Percentiles rank a stretch among this genome's conserved stretches.
phyloP scores from a whole-genome alignment of 2,888 invertebrate species.

The Temnothorax unifasciatus region DNA sequence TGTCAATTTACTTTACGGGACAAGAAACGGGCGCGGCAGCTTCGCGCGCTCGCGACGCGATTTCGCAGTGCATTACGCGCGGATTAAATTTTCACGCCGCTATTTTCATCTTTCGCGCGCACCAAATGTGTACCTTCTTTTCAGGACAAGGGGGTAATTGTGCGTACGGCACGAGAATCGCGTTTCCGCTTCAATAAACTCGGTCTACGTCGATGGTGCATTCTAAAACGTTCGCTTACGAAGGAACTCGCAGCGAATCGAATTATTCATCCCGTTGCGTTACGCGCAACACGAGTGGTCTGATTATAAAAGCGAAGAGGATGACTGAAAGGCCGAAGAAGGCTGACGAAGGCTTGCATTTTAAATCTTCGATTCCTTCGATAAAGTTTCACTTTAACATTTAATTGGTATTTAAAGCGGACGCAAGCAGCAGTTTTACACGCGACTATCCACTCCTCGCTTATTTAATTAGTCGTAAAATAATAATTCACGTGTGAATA shows the following conservation, averaged over 20 bases:
- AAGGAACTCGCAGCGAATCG: slow-evolving; percentile 59
- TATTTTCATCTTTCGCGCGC: slow-evolving; percentile 58
- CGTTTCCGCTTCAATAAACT: slow-evolving; percentile 51
- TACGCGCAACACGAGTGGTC: neutral
- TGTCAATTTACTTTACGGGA: slow-evolving; percentile 20
- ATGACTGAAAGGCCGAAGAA: neutral
- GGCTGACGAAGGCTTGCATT: neutral
- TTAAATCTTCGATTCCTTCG: neutral
- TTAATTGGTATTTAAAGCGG: slow-evolving; percentile 40
- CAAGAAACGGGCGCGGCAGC: neutral
- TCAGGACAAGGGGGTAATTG: slow-evolving; percentile 66
- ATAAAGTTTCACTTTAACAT: slow-evolving; percentile 3
- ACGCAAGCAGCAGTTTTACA: neutral
- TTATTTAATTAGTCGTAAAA: slow-evolving; percentile 66
- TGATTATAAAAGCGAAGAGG: slow-evolving; percentile 10
- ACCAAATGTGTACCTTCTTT: slow-evolving; percentile 59
- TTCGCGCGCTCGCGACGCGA: neutral
- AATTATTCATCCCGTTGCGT: slow-evolving; percentile 46
- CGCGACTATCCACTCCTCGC: slow-evolving; percentile 35
- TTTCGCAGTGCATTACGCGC: slow-evolving; percentile 22
- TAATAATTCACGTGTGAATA: slow-evolving; percentile 63
- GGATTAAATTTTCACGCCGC: slow-evolving; percentile 25
- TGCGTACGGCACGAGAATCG: slow-evolving; percentile 56
- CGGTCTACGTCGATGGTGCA: slow-evolving; percentile 59
- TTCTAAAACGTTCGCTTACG: slow-evolving; percentile 45